Evolutionary conservation across 2,113 vertebrate genomes (phyloP).

Genomic region (Laticauda colubrina): DNA sequence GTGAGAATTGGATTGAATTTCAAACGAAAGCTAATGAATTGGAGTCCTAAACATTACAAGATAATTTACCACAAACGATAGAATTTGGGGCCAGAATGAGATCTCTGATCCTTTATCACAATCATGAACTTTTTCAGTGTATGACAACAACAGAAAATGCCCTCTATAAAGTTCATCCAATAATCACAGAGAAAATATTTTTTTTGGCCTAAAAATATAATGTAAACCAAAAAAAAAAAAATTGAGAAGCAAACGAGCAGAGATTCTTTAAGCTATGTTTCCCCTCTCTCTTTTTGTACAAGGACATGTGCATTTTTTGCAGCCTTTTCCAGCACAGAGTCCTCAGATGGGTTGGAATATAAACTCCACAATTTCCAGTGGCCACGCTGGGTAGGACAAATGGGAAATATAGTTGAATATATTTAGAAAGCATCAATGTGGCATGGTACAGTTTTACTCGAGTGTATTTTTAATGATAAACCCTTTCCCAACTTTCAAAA

Average conservation of each 20-base stretch:
- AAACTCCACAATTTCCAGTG: background rate
- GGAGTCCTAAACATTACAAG: background rate
- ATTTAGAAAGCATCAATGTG: background rate
- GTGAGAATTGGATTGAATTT: slow-evolving; percentile 2
- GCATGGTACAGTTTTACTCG: background rate
- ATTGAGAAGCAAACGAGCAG: background rate
- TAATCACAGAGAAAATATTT: background rate
- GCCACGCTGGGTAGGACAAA: background rate
- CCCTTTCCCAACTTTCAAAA: background rate
- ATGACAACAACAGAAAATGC: background rate
- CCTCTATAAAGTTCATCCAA: background rate
- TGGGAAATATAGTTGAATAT: background rate
- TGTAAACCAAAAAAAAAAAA: background rate
- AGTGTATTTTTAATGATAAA: background rate
- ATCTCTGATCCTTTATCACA: background rate
- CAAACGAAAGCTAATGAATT: background rate
- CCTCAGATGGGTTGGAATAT: background rate
- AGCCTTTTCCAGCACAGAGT: background rate
- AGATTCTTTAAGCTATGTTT: background rate
- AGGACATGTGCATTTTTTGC: background rate
- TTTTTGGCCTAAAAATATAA: background rate
- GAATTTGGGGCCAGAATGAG: background rate
- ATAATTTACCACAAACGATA: background rate
- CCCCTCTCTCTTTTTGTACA: background rate
- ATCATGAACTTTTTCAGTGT: background rate